phyloP scores from a whole-genome alignment of 2,797 vertebrate species.

The Rhynchonycteris naso region DNA sequence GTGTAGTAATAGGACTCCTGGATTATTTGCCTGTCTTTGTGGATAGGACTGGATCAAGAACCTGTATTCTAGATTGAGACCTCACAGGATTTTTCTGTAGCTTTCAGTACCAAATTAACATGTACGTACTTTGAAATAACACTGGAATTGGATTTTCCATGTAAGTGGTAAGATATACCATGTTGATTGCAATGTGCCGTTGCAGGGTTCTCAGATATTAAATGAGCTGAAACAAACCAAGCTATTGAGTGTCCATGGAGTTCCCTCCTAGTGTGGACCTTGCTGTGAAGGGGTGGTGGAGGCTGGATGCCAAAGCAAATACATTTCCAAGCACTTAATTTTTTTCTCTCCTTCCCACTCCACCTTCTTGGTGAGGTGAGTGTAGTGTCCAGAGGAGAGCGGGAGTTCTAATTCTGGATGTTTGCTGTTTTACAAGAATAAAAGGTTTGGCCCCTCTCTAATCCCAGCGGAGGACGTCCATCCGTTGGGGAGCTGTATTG shows the following conservation, averaged over 20 bases:
- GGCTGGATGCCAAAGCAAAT: constrained; percentile 42
- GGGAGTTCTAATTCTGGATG: background rate
- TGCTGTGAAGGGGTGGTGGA: constrained; percentile 31
- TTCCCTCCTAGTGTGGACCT: constrained; percentile 9
- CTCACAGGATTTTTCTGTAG: constrained; percentile 4
- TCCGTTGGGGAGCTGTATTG: background rate
- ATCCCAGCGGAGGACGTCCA: background rate
- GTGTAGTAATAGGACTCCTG: background rate
- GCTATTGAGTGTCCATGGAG: background rate
- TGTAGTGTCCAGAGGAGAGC: background rate
- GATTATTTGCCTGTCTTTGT: background rate
- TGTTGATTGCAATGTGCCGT: background rate
- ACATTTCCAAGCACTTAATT: constrained; percentile 32
- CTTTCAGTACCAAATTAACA: constrained; percentile 13
- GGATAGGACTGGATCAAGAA: background rate
- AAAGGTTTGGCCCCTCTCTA: background rate
- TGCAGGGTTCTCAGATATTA: background rate
- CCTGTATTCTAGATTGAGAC: constrained; percentile 29
- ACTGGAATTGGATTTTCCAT: background rate
- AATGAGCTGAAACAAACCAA: background rate
- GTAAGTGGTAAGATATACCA: background rate
- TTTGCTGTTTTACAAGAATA: background rate
- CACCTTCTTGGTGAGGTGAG: constrained; percentile 34
- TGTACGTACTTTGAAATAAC: background rate
- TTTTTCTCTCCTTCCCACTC: background rate